Evolutionary conservation across 2,888 invertebrate genomes (phyloP).

Genomic region (Drosophila hamatofila): DNA sequence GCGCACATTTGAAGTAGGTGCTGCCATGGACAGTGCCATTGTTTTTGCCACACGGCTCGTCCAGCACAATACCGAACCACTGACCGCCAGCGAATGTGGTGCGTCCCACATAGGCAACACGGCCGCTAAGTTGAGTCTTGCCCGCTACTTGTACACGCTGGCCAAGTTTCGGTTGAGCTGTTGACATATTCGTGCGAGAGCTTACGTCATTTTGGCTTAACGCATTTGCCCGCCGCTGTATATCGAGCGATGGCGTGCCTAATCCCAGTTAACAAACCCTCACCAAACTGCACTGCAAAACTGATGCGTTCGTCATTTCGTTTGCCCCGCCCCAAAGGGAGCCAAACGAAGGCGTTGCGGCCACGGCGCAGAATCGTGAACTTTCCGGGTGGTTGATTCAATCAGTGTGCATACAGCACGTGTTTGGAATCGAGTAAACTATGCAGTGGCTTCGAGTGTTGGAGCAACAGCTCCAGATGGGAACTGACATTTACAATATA

Average conservation of each 20-base stretch:
- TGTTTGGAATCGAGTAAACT: conserved; percentile 2
- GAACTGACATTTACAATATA: neutral
- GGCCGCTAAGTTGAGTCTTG: conserved; percentile 92
- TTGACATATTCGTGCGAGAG: conserved; percentile 63
- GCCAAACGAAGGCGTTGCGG: neutral
- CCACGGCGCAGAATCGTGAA: conserved; percentile 62
- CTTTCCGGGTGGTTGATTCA: conserved; percentile 24
- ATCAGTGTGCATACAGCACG: conserved; percentile 15
- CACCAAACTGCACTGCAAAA: conserved; percentile 59
- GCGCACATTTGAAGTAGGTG: conserved; percentile 96
- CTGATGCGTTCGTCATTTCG: conserved; percentile 51
- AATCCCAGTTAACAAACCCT: conserved; percentile 49
- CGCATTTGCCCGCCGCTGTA: conserved; percentile 26
- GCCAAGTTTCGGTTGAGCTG: conserved; percentile 66
- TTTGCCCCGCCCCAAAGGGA: conserved; percentile 57
- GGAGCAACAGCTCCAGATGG: conserved; percentile 2
- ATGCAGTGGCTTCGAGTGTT: neutral
- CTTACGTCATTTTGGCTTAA: conserved; percentile 71
- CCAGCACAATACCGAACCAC: conserved; percentile 97
- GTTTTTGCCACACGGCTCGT: conserved; percentile 98
- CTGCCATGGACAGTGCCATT: conserved; percentile 97
- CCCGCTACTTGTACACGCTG: conserved; percentile 86
- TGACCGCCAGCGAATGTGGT: conserved; percentile 96
- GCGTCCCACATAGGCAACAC: conserved; percentile 95
- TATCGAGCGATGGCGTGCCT: conserved; percentile 57